Evolutionary conservation across 1,140 invertebrate genomes (phyloP), one percentile per base, ranked within the genome.

Genomic region (Reticulitermes speratus): DNA sequence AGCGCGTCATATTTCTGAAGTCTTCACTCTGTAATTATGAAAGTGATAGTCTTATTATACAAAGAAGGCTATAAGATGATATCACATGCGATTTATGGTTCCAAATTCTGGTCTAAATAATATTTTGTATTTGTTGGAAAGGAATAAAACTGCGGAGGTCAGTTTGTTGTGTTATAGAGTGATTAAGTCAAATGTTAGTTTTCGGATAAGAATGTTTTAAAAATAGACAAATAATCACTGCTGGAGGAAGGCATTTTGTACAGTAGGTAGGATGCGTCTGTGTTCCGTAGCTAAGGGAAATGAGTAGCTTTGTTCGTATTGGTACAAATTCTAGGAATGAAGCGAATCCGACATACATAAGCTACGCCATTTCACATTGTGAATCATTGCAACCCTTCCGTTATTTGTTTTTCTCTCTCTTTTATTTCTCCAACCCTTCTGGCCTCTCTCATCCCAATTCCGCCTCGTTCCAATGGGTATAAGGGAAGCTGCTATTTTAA

Each of bases 281-380:
- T 30, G 65, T 30, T 75, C 65, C 65, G 0, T 3, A 16, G n/a
- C n/a, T 8, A 30, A 75, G 65, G n/a, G 65, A 25, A 6, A 25
- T 9, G 25, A 16, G 65, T 30, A 30, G 65, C 65, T 75, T 75
- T 25, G 0, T 75, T 75, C 7, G 65, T 75, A 75, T 75, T 75
- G 65, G n/a, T 75, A 75, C 65, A 75, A 30, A 75, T 75, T 75
- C 65, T 75, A 75, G 65, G 65, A 75, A 75, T 75, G 65, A 30
- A 75, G 65, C 65, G n/a, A 16, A 75, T 30, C n/a, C 65, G 65
- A 75, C 65, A 75, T 75, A 75, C 65, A 75, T 75, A 75, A 75
- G 65, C 65, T 75, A 75, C 30, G 65, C 65, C 65, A 75, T 75
- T 75, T 75, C 65, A 75, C 65, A 75, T 75, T 30, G 65, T 75